These are phyloP conservation scores for Spongilla lacustris DNA, from an alignment of 37 sponge, comb jelly and placozoan genomes.

Conservation along the genomic window DNA sequence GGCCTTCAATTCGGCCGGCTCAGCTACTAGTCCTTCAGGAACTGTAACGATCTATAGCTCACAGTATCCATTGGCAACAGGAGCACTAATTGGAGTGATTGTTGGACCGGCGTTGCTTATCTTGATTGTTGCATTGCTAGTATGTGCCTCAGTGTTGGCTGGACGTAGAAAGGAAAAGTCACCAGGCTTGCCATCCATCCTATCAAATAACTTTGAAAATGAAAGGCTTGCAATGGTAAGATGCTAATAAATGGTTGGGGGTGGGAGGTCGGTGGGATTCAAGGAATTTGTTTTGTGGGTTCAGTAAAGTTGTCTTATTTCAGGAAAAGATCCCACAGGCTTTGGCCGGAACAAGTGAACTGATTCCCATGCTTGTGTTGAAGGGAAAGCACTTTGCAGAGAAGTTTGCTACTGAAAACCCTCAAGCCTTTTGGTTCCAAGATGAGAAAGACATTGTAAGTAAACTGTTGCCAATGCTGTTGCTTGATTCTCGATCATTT, in stretches of 20 bases:
- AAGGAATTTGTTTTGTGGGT: background rate
- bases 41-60: background rate
- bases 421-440: conserved; percentile 57
- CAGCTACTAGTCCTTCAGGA: conserved; percentile 2
- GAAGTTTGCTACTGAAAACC: conserved; percentile 55
- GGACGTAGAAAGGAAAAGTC: conserved; percentile 32
- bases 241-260: background rate
- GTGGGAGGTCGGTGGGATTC: too few species aligned
- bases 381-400: conserved; percentile 62
- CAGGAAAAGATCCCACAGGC: conserved; percentile 55
- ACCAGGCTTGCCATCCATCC: conserved; percentile 13
- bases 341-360: conserved; percentile 28
- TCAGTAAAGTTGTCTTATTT: background rate
- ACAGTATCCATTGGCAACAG: too few species aligned
- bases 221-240: conserved; percentile 65
- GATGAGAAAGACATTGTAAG: conserved; percentile 72
- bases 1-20: conserved; percentile 69
- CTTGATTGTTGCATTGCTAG: background rate
- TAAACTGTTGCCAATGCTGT: background rate
- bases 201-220: conserved; percentile 45
- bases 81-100: too few species aligned
- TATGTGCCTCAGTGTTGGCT: background rate
- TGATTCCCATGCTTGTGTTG: conserved; percentile 49
- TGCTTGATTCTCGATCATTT: too few species aligned
- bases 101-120: too few species aligned